Evolutionary conservation across 1,140 invertebrate genomes (phyloP).

Genomic region (Semibalanus balanoides): DNA sequence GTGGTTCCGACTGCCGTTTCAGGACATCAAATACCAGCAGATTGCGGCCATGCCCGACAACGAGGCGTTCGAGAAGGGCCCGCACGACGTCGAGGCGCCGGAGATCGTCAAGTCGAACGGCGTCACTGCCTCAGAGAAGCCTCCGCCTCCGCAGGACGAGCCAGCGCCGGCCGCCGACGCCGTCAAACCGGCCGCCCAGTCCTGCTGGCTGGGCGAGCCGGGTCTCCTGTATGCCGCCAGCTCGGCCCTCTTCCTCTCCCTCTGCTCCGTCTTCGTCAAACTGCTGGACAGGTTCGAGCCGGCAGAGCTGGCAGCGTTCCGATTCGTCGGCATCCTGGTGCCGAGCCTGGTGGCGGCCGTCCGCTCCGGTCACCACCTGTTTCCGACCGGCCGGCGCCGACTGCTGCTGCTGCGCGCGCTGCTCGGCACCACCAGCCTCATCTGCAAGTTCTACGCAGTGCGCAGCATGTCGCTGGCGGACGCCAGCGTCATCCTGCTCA

Average conservation of each 20-base stretch:
- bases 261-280: conserved; percentile 78
- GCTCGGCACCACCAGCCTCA: conserved; percentile 67
- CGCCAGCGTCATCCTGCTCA: conserved; percentile 80
- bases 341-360: conserved; percentile 72
- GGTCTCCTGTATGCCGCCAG: conserved; percentile 57
- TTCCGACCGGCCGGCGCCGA: conserved; percentile 51
- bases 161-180: no score
- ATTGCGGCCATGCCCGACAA: no score
- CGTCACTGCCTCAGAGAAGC: no score
- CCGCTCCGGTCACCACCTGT: conserved; percentile 55
- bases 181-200: no score
- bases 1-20: no score
- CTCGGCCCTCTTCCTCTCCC: conserved; percentile 50
- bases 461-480: conserved; percentile 76
- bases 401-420: conserved; percentile 52
- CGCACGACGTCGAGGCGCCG: no score
- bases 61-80: no score
- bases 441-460: conserved; percentile 78
- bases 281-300: conserved; percentile 50
- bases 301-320: conserved; percentile 65
- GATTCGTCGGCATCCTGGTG: conserved; percentile 64
- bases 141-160: no score
- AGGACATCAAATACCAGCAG: no score
- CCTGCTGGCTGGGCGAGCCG: conserved; percentile 29
- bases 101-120: no score